These are phyloP conservation scores for Muraenolepis orangiensis DNA, from an alignment of 2,797 vertebrate species.

Conservation along the genomic window DNA sequence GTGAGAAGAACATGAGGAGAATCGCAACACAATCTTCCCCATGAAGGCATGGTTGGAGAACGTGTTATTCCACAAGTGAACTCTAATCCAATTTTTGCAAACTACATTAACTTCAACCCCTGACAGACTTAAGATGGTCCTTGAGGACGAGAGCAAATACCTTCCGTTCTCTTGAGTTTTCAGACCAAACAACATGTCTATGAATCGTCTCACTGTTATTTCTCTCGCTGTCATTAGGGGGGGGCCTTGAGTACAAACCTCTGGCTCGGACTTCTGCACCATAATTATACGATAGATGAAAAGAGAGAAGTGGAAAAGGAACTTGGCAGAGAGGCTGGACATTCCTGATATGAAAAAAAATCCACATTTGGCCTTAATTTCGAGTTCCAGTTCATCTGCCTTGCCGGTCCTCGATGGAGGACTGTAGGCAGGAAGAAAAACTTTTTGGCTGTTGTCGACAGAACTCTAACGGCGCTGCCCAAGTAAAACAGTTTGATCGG, in stretches of 20 bases:
- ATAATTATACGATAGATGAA: slow-evolving; percentile 61
- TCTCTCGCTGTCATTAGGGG: slow-evolving; percentile 30
- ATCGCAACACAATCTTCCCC: slow-evolving; percentile 34
- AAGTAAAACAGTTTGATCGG: neutral
- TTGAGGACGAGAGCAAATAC: neutral
- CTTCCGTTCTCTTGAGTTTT: slow-evolving; percentile 18
- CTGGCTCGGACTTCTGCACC: slow-evolving; percentile 40
- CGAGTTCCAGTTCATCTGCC: slow-evolving; percentile 41
- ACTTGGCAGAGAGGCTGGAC: slow-evolving; percentile 54
- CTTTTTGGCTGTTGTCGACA: slow-evolving; percentile 9
- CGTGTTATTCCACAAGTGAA: slow-evolving; percentile 40
- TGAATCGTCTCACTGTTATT: slow-evolving; percentile 20
- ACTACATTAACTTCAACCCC: neutral
- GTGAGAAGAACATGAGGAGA: slow-evolving; percentile 8
- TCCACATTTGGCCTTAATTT: slow-evolving; percentile 36
- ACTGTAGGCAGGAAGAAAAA: slow-evolving; percentile 16
- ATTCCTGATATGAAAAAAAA: slow-evolving; percentile 57
- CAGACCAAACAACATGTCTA: slow-evolving; percentile 5
- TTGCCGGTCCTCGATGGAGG: slow-evolving; percentile 32
- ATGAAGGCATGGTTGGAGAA: slow-evolving; percentile 15
- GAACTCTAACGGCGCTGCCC: slow-evolving; percentile 2
- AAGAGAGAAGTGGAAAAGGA: slow-evolving; percentile 42
- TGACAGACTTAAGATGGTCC: neutral
- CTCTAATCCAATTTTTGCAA: neutral
- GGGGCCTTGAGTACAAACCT: slow-evolving; percentile 43